phyloP scores from a whole-genome alignment of 1,140 invertebrate species.

The Zelostemma sp. region DNA sequence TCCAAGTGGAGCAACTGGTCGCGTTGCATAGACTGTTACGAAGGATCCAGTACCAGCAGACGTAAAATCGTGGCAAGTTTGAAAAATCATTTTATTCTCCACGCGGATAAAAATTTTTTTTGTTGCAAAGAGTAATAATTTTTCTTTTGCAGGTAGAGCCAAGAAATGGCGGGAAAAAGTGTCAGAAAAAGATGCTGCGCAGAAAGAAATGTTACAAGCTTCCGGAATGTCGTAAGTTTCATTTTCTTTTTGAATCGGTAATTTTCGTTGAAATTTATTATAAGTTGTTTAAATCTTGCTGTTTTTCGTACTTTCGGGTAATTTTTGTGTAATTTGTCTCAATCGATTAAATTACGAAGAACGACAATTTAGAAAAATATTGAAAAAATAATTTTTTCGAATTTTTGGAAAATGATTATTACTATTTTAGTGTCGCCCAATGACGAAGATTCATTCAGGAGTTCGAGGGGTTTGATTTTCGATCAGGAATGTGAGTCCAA shows the following conservation, averaged over 20 bases:
- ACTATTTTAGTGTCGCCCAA: constrained; percentile 46
- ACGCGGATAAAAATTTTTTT: too few species aligned
- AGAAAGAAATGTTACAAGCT: constrained; percentile 69
- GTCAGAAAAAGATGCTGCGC: constrained; percentile 74
- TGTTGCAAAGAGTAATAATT: too few species aligned
- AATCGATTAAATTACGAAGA: too few species aligned
- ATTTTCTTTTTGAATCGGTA: too few species aligned
- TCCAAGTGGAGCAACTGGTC: constrained; percentile 75
- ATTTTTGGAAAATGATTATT: too few species aligned
- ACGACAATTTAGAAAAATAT: too few species aligned
- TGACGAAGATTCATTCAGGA: constrained; percentile 42
- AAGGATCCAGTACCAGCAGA: constrained; percentile 68
- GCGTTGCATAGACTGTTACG: constrained; percentile 74
- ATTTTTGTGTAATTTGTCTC: too few species aligned
- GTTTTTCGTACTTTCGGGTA: too few species aligned
- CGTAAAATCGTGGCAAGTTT: constrained; percentile 60
- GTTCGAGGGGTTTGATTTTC: constrained; percentile 23
- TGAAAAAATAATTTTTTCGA: too few species aligned
- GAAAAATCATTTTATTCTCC: too few species aligned
- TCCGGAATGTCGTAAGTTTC: constrained; percentile 63
- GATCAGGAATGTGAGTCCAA: constrained; percentile 43
- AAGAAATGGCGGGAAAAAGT: constrained; percentile 77
- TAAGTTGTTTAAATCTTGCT: too few species aligned
- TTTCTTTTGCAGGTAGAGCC: constrained; percentile 65
- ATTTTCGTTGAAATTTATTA: too few species aligned